Evolutionary conservation across 1,140 invertebrate genomes (phyloP).

Genomic region (Tetranychus urticae): DNA sequence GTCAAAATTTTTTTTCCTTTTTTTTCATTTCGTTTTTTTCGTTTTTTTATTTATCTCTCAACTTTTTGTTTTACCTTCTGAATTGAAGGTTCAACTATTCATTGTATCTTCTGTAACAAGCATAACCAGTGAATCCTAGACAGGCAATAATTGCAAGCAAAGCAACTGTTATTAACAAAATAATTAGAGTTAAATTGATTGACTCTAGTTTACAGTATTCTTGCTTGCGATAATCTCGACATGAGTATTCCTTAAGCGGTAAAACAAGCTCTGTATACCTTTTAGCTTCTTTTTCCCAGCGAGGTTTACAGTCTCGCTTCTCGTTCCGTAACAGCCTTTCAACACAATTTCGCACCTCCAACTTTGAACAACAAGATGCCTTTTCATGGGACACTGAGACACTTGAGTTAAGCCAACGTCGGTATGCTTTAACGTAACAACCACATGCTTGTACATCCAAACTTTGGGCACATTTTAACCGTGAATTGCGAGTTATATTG

Average conservation of each 20-base stretch:
- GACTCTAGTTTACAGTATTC: neutral
- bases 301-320: neutral
- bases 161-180: neutral
- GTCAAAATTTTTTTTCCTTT: no score
- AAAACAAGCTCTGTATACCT: neutral
- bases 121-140: neutral
- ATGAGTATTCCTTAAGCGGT: neutral
- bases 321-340: neutral
- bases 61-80: no score
- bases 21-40: no score
- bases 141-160: neutral
- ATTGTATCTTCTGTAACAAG: neutral
- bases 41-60: no score
- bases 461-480: neutral
- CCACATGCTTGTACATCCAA: neutral
- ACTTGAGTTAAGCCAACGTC: neutral
- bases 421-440: neutral
- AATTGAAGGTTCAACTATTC: neutral
- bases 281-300: neutral
- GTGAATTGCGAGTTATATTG: neutral
- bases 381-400: neutral
- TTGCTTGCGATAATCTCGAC: neutral
- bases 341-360: neutral
- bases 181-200: neutral
- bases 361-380: neutral